phyloP scores from a whole-genome alignment of 2,113 vertebrate species.

The Ophiodon elongatus region DNA sequence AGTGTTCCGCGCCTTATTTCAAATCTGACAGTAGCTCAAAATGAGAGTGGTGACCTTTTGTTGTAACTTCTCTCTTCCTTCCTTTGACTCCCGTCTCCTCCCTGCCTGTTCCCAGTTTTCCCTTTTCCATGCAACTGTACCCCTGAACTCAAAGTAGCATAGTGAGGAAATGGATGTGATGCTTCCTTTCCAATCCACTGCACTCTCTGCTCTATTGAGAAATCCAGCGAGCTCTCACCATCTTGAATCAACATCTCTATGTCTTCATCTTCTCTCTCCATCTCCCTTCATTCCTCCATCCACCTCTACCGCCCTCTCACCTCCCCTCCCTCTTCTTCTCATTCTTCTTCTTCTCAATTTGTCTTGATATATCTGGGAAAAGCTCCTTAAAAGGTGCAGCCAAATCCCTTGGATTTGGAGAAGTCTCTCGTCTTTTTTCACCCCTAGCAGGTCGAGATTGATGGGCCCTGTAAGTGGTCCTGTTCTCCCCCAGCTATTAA shows the following conservation, averaged over 20 bases:
- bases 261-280: conserved; percentile 3
- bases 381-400: conserved; percentile 62
- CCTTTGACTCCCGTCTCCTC: conserved; percentile 21
- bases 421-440: conserved; percentile 58
- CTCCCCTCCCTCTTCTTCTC: conserved; percentile 20
- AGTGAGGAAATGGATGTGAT: conserved; percentile 13
- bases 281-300: conserved; percentile 5
- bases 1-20: conserved; percentile 13
- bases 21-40: conserved; percentile 40
- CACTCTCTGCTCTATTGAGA: background rate
- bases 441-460: conserved; percentile 68
- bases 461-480: conserved; percentile 77
- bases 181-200: conserved; percentile 25
- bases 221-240: conserved; percentile 28
- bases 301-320: background rate
- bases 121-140: conserved; percentile 10
- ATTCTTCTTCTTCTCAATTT: conserved; percentile 47
- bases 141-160: conserved; percentile 38
- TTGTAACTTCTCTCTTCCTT: conserved; percentile 14
- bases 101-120: conserved; percentile 38
- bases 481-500: conserved; percentile 79
- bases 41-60: background rate
- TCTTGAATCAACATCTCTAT: conserved; percentile 27
- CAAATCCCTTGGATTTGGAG: conserved; percentile 72
- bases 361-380: conserved; percentile 66